Evolutionary conservation across 53 echinoderm and acorn worm species (phyloP), one percentile per base, ranked within the genome.

Genomic region (Pentamera pediparva): DNA sequence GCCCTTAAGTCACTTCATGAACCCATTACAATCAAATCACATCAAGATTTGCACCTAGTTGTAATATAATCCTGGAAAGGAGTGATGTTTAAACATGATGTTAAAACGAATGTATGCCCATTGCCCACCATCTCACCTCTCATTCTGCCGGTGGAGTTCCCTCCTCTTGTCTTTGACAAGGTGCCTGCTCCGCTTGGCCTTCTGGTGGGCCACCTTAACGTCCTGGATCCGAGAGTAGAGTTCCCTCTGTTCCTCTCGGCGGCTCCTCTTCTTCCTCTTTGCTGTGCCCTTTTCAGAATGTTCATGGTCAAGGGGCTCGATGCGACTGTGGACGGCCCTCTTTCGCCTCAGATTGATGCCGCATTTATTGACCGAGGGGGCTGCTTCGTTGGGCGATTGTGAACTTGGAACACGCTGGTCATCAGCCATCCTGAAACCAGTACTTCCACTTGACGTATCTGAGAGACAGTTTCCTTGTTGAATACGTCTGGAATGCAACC

Each of bases 81-180:
- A n/a, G n/a, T n/a, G n/a, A n/a, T n/a, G n/a, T n/a, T n/a, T n/a
- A n/a, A n/a, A n/a, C n/a, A n/a, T n/a, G n/a, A n/a, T n/a, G n/a
- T n/a, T n/a, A n/a, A n/a, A n/a, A n/a, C n/a, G n/a, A n/a, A n/a
- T n/a, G n/a, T n/a, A n/a, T n/a, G n/a, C n/a, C n/a, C n/a, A n/a
- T n/a, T n/a, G n/a, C n/a, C n/a, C n/a, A n/a, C n/a, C n/a, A n/a
- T n/a, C n/a, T n/a, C n/a, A 65, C 67, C 67, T 67, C 11, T 67
- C 67, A 67, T 67, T 67, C 29, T 67, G 67, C 45, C 67, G 28
- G 43, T 67, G 67, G 45, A 67, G 25, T 67, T 67, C 67, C 17
- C 67, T 40, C 40, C 27, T 67, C 15, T 47, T 67, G 27, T 67
- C 67, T 43, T 67, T 67, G 25, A 67, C 43, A 43, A 41, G 26